A percentile compares a stretch with the other conserved stretches of the same genome.
Evolutionary conservation across 2,888 invertebrate species (phyloP).

Genomic region (Ennomos fuscantarius): DNA sequence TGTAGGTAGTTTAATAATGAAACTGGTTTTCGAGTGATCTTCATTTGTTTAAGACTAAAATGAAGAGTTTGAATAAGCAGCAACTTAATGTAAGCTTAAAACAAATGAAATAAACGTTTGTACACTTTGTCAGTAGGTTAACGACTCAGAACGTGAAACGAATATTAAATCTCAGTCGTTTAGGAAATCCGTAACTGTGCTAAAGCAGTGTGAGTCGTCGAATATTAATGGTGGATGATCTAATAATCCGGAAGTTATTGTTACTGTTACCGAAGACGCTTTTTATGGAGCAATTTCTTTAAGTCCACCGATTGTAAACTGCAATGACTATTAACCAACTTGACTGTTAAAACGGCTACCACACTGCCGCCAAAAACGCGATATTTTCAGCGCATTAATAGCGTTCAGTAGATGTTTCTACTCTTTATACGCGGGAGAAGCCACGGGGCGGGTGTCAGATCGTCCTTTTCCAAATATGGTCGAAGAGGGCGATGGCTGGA

Average conservation of each 20-base stretch:
- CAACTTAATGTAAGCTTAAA: conserved; percentile 12
- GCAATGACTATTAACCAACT: too few species aligned
- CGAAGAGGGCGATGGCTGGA: too few species aligned
- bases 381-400: too few species aligned
- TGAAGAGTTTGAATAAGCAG: not conserved
- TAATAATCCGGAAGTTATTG: conserved; percentile 27
- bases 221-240: conserved; percentile 28
- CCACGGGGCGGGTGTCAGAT: too few species aligned
- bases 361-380: too few species aligned
- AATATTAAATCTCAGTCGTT: conserved; percentile 31
- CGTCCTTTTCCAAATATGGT: too few species aligned
- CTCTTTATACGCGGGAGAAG: too few species aligned
- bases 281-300: conserved; percentile 9
- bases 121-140: conserved; percentile 27
- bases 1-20: too few species aligned
- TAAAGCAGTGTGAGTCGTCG: conserved; percentile 19
- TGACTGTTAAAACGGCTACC: too few species aligned
- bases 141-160: conserved; percentile 24
- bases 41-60: too few species aligned
- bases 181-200: conserved; percentile 34
- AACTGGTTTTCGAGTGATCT: too few species aligned
- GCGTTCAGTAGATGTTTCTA: too few species aligned
- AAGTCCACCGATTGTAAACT: not conserved
- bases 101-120: conserved; percentile 20
- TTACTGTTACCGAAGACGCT: conserved; percentile 10